These are phyloP conservation scores for Papilio polytes DNA, from an alignment of 1,140 invertebrate genomes.

Conservation along the genomic window DNA sequence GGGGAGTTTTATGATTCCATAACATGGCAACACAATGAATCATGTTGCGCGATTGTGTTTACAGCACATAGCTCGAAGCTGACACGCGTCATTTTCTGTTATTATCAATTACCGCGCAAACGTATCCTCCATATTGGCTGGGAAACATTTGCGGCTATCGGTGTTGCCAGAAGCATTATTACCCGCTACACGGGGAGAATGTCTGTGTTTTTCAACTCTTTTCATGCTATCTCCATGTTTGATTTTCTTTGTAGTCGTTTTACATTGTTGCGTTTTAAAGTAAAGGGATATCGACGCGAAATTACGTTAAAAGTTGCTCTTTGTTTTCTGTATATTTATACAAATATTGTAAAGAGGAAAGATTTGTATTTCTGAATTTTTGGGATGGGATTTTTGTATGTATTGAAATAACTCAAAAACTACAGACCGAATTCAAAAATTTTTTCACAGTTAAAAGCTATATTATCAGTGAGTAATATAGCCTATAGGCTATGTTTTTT, in stretches of 20 bases:
- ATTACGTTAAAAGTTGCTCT: background rate
- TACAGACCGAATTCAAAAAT: too few species aligned
- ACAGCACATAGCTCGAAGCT: slow-evolving; percentile 70
- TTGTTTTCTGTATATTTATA: too few species aligned
- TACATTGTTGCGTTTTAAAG: background rate
- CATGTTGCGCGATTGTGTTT: slow-evolving; percentile 53
- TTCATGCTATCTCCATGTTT: slow-evolving; percentile 36
- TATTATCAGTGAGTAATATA: too few species aligned
- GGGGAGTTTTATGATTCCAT: slow-evolving; percentile 23
- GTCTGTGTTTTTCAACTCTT: slow-evolving; percentile 46
- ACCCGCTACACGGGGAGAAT: slow-evolving; percentile 50
- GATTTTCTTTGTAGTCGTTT: slow-evolving; percentile 15
- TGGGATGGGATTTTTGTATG: too few species aligned
- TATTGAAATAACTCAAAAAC: too few species aligned
- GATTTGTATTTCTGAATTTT: too few species aligned
- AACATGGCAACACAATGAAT: slow-evolving; percentile 39
- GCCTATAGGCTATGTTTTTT: too few species aligned
- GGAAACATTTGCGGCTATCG: slow-evolving; percentile 53
- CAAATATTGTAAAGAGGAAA: too few species aligned
- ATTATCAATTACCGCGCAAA: slow-evolving; percentile 77
- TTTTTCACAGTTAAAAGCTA: too few species aligned
- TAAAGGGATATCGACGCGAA: too few species aligned
- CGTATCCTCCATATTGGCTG: slow-evolving; percentile 54
- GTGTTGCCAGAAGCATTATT: slow-evolving; percentile 65
- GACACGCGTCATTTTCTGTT: slow-evolving; percentile 77